Percentiles rank a stretch among this genome's conserved stretches.
Evolutionary conservation across 2,797 vertebrate species (phyloP).

Genomic region (Petrocephalus sullivani): DNA sequence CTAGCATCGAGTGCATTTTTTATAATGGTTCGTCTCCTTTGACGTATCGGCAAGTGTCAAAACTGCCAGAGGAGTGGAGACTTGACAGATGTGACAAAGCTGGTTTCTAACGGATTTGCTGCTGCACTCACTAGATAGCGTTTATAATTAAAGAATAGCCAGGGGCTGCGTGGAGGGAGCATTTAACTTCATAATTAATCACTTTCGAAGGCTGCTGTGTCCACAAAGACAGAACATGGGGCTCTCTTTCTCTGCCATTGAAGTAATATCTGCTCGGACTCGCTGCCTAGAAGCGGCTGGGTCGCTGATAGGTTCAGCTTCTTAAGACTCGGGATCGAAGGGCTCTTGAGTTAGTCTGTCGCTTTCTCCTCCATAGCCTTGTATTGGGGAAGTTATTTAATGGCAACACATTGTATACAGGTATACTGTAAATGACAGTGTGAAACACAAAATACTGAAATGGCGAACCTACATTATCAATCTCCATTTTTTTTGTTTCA

Average conservation of each 20-base stretch:
- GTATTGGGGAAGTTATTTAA: neutral
- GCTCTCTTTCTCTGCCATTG: neutral
- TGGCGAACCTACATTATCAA: neutral
- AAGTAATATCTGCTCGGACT: neutral
- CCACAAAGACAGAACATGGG: neutral
- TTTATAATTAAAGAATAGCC: conserved; percentile 14
- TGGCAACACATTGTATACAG: neutral
- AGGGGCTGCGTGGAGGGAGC: neutral
- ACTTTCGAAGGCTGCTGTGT: neutral
- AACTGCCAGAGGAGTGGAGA: neutral
- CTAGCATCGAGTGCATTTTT: neutral
- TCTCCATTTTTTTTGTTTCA: neutral
- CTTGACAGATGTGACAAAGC: neutral
- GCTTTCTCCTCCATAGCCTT: neutral
- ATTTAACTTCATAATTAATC: conserved; percentile 19
- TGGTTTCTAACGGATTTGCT: neutral
- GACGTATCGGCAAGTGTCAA: neutral
- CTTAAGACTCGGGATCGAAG: neutral
- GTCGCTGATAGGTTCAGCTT: neutral
- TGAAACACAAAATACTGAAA: neutral
- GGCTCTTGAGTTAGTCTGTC: neutral
- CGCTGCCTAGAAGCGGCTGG: neutral
- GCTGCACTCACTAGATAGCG: neutral
- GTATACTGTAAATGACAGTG: neutral
- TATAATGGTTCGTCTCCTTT: neutral